Base-by-base conservation (phyloP, 2,113 vertebrate species). In the Phycodurus eques region DNA sequence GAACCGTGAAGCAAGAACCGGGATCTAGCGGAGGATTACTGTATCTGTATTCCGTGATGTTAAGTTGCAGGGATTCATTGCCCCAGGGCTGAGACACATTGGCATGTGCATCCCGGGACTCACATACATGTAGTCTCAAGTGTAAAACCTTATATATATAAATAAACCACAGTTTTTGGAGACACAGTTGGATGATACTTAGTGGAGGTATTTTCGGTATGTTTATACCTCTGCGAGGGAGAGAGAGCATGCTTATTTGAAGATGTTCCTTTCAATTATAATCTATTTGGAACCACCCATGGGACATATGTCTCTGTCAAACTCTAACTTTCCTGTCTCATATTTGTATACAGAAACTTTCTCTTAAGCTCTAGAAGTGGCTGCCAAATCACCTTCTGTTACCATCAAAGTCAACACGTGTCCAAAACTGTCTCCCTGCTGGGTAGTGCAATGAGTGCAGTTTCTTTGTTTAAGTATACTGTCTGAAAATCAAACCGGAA, bases 361-460 rank as follows among this genome's bases (percentile, higher is more conserved):
- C 31, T 53, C 47, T 11, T 20, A 11, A n/a, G 49, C 46, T 39
- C 9, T n/a, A 35, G 54, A 54, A 68, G n/a, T 54, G 15, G 51
- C 67, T 54, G 15, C 62, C 67, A 35, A 54, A 54, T 68, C 67
- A 54, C 49, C 51, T 53, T 35, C 8, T 13, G 67, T 68, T 68
- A 68, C 19, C 67, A 39, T 68, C 67, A 68, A 68, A 68, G 67
- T 68, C 67, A n/a, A 33, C 67, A 35, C 67, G 27, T 68, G 67
- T 54, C 49, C 67, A 54, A 68, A 44, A 12, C 19, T 39, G 17
- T 35, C 67, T 33, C n/a, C 51, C 49, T 46, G 44, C 22, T n/a
- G 39, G 33, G 11, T 39, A 35, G 22, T 20, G 27, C 19, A 14
- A 49, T 33, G 15, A 10, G 14, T 68, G 27, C 35, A 10, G 14